These are phyloP conservation scores for Holcopasites calliopsidis DNA, from an alignment of 1,140 invertebrate genomes.

Conservation along the genomic window DNA sequence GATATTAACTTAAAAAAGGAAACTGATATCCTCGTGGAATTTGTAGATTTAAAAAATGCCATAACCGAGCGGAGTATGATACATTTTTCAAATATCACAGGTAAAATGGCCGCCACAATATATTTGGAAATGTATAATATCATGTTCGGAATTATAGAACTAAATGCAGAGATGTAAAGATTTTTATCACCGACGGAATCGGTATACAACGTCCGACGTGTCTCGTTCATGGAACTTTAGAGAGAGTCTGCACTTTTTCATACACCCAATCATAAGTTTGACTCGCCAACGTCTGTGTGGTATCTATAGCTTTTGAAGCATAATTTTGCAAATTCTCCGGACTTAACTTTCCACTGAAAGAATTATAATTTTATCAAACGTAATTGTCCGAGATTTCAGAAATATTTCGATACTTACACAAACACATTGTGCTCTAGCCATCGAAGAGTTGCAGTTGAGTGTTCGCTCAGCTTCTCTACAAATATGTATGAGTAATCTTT, in stretches of 20 bases:
- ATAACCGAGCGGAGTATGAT: conserved; percentile 37
- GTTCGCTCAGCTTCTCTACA: conserved; percentile 68
- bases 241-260: conserved; percentile 86
- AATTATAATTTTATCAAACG: not conserved
- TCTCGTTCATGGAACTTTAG: conserved; percentile 83
- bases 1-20: conserved; percentile 41
- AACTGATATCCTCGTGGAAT: conserved; percentile 33
- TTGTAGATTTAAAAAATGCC: conserved; percentile 33
- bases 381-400: not conserved
- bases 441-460: conserved; percentile 63
- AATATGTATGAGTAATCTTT: conserved; percentile 67
- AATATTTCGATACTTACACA: conserved; percentile 84
- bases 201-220: conserved; percentile 23
- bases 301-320: conserved; percentile 83
- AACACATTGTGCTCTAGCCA: conserved; percentile 87
- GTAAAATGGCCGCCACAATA: conserved; percentile 72
- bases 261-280: conserved; percentile 87
- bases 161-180: conserved; percentile 69
- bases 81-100: conserved; percentile 76
- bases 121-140: conserved; percentile 66
- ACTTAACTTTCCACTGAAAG: conserved; percentile 86
- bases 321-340: conserved; percentile 86
- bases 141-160: conserved; percentile 65
- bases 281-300: conserved; percentile 82
- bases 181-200: conserved; percentile 52